Evolutionary conservation across 2,797 vertebrate species (phyloP), one percentile per base, ranked within the genome.

Genomic region (Sebastes aleutianus): DNA sequence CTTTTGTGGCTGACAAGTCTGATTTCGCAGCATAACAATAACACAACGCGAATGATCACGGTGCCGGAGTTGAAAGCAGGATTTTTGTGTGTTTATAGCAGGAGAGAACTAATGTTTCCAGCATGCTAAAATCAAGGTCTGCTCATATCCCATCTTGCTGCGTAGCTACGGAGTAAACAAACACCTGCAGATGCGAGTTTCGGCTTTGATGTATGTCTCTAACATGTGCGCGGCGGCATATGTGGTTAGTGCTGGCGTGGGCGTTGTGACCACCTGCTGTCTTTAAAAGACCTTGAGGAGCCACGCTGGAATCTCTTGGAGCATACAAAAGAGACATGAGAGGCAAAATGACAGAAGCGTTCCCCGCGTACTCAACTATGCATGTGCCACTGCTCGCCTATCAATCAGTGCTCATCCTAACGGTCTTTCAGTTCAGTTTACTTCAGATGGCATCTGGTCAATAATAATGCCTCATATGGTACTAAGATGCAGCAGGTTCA

Each of bases 211-310:
- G 86, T 76, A 43, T 18, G 69, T 85, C 79, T 89, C 78, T 77
- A 13, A 76, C 83, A 88, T 81, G 78, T 79, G 34, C 9, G 78
- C 61, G 4, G 24, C 36, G 73, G 77, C 66, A 75, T 73, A 73
- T 50, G 80, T 36, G 79, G 88, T 86, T 84, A 74, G 78, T 13
- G 71, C 79, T 68, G 85, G 84, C 50, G 81, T 92, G 89, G 90
- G 85, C 66, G 88, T 78, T 84, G 85, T 82, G 85, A 83, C 91
- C 90, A 93, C 92, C 91, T 92, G 93, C 92, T 88, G 92, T 83
- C 76, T 91, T 88, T 82, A 87, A 54, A 90, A 90, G 87, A 88
- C 76, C 88, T 90, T 26, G 65, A 92, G 80, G 73, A 87, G 72
- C 70, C 66, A 57, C 11, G 18, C 68, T 64, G 74, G 76, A 85